These are phyloP conservation scores for Pollenia labialis DNA, from an alignment of 2,888 invertebrate genomes.

Conservation along the genomic window DNA sequence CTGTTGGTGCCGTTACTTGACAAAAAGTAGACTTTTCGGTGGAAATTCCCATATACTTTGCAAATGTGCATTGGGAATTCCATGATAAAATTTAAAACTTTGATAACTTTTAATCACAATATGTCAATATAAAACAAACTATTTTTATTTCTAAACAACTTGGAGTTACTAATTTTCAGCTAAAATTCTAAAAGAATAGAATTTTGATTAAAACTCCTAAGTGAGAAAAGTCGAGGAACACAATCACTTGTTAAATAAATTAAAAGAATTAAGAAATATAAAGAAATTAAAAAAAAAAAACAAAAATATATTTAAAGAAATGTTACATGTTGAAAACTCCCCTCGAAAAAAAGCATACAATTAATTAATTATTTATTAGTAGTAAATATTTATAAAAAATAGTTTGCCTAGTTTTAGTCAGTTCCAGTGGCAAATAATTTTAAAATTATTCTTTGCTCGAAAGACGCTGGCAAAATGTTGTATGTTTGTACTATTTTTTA, in stretches of 20 bases:
- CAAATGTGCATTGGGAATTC: too few species aligned
- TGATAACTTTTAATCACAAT: too few species aligned
- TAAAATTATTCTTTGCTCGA: constrained; percentile 16
- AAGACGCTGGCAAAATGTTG: background rate
- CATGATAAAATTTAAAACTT: too few species aligned
- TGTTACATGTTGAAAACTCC: constrained; percentile 10
- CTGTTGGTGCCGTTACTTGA: too few species aligned
- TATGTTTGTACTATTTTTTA: background rate
- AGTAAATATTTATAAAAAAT: background rate
- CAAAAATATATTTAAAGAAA: background rate
- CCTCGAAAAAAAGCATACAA: background rate
- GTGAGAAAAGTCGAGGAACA: too few species aligned
- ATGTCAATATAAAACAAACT: too few species aligned
- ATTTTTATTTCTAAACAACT: too few species aligned
- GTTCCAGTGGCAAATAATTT: constrained; percentile 5
- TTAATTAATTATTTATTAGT: constrained; percentile 13
- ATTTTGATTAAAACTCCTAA: too few species aligned
- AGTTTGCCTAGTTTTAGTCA: constrained; percentile 22
- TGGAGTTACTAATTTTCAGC: too few species aligned
- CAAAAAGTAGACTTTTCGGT: too few species aligned
- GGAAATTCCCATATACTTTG: too few species aligned
- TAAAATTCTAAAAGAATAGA: too few species aligned
- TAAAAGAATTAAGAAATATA: background rate
- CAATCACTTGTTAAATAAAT: background rate
- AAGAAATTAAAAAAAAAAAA: background rate